phyloP scores from a whole-genome alignment of 2,888 invertebrate species.

The Andrena haemorrhoa region DNA sequence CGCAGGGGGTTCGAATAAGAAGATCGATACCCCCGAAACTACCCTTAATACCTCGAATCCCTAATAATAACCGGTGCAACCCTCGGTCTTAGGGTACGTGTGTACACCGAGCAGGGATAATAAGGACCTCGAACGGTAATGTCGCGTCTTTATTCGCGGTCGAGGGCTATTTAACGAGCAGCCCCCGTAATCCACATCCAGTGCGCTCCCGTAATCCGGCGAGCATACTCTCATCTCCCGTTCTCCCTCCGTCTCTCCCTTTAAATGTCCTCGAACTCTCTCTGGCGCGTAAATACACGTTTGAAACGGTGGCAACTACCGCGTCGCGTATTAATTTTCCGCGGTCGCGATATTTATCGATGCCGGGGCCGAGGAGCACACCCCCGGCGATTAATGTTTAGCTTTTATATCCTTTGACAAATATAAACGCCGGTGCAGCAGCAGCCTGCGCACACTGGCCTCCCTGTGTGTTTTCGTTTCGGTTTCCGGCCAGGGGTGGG shows the following conservation, averaged over 20 bases:
- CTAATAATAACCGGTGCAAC: constrained; percentile 69
- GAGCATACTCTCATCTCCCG: constrained; percentile 2
- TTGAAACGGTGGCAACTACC: constrained; percentile 38
- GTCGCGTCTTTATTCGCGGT: constrained; percentile 64
- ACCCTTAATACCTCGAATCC: constrained; percentile 70
- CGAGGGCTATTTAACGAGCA: constrained; percentile 75
- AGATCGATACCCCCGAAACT: constrained; percentile 69
- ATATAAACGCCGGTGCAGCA: constrained; percentile 41
- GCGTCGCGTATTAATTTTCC: constrained; percentile 62
- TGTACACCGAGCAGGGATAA: constrained; percentile 50
- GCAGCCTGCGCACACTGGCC: not conserved
- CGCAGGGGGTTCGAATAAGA: constrained; percentile 62
- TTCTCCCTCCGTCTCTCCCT: not conserved
- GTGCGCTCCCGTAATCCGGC: constrained; percentile 71
- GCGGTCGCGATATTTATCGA: constrained; percentile 59
- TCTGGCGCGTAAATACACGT: constrained; percentile 48
- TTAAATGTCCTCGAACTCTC: not conserved
- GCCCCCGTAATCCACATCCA: constrained; percentile 74
- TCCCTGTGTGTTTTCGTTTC: constrained; percentile 47
- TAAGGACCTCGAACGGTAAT: constrained; percentile 57
- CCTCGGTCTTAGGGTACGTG: constrained; percentile 14
- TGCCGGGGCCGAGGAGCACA: constrained; percentile 6
- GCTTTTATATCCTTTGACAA: constrained; percentile 64
- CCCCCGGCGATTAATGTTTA: constrained; percentile 62
- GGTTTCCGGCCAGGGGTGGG: constrained; percentile 29